phyloP scores from a whole-genome alignment of 2,113 vertebrate species.

The Tachycineta bicolor region DNA sequence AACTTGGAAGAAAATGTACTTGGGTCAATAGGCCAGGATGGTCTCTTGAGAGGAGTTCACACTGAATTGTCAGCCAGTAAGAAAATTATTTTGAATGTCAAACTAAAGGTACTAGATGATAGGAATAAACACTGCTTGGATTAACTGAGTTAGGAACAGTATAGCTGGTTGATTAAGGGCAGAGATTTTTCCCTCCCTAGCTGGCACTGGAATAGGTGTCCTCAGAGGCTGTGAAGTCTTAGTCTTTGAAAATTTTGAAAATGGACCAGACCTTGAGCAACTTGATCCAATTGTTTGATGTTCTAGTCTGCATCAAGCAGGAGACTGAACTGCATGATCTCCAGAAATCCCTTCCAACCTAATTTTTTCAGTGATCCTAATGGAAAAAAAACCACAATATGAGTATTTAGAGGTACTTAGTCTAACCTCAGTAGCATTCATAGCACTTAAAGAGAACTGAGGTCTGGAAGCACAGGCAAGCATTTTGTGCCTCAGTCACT shows the following conservation, averaged over 20 bases:
- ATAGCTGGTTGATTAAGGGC: neutral
- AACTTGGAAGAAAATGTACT: neutral
- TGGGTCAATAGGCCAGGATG: neutral
- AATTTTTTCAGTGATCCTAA: neutral
- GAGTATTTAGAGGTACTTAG: neutral
- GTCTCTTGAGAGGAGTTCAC: neutral
- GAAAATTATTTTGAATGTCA: neutral
- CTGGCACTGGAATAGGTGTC: neutral
- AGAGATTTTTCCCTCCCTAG: neutral
- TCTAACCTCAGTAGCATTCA: neutral
- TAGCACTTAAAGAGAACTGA: neutral
- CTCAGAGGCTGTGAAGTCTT: neutral
- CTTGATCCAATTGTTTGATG: neutral
- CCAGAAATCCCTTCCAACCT: neutral
- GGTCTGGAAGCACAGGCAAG: neutral
- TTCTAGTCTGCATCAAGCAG: neutral
- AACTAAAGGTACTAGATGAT: neutral
- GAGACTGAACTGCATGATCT: neutral
- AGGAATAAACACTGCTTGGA: neutral
- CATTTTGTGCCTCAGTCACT: neutral
- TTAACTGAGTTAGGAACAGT: neutral
- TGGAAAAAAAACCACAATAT: neutral
- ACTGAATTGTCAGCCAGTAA: neutral
- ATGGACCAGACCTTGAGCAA: neutral
- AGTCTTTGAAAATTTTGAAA: neutral